A percentile compares a stretch with the other conserved stretches of the same genome.
These are phyloP conservation scores for Parazoanthus atlanticus DNA, from an alignment of 92 coral and sea anemone species.

Conservation along the genomic window DNA sequence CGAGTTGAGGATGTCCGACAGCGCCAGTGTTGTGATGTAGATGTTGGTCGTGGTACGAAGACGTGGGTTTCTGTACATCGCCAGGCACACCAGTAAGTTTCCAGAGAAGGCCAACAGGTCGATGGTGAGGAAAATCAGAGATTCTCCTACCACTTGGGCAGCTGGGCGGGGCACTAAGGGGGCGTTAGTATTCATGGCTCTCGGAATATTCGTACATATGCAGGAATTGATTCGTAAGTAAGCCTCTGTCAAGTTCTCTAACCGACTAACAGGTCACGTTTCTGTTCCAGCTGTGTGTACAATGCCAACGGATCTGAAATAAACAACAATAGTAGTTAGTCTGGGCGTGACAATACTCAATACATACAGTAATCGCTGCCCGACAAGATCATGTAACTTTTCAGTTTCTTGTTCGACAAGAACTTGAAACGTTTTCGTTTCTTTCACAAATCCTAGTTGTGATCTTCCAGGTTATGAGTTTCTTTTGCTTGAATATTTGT, in stretches of 20 bases:
- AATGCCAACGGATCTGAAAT: background rate
- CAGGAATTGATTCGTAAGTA: background rate
- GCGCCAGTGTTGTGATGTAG: conserved; percentile 37
- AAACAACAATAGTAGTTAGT: background rate
- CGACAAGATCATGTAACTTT: too few species aligned
- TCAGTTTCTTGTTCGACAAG: too few species aligned
- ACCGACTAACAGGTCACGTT: background rate
- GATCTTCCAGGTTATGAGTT: background rate
- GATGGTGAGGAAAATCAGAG: conserved; percentile 30
- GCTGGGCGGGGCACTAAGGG: conserved; percentile 21
- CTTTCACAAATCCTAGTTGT: background rate
- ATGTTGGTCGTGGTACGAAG: conserved; percentile 42
- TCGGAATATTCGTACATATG: background rate
- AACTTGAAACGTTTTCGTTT: too few species aligned
- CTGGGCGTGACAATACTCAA: too few species aligned
- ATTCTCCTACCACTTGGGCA: conserved; percentile 32
- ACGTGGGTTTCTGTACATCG: conserved; percentile 29
- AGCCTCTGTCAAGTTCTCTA: background rate
- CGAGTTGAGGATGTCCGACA: conserved; percentile 41
- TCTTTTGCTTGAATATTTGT: background rate
- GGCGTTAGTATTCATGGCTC: conserved; percentile 11
- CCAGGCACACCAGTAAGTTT: conserved; percentile 30
- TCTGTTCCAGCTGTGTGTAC: background rate
- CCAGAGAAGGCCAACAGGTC: conserved; percentile 36
- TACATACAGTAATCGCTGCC: too few species aligned